Conservation (phyloP, 2,113 vertebrate genomes). For the Suricata suricatta region DNA sequence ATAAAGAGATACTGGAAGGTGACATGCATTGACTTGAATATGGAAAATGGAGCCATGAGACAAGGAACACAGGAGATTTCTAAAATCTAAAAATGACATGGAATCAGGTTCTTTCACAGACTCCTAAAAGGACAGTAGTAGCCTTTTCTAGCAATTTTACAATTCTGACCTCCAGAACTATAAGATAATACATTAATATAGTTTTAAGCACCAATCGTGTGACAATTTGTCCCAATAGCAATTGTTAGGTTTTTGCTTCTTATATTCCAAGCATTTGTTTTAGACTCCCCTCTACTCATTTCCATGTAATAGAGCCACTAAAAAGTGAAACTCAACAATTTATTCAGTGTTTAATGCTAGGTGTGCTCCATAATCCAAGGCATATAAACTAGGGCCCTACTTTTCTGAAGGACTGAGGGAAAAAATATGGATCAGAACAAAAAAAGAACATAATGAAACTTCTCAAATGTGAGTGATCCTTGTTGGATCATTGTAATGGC, state of each 20-base stretch:
- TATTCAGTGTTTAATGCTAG: neutral
- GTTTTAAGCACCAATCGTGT: neutral
- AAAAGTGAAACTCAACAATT: neutral
- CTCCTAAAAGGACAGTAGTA: neutral
- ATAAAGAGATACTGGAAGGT: neutral
- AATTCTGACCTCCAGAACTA: neutral
- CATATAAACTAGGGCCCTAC: fast-evolving
- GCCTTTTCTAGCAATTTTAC: neutral
- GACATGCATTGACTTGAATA: neutral
- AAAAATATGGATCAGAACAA: neutral
- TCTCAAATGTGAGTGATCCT: neutral
- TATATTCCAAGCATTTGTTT: neutral
- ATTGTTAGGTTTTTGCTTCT: neutral
- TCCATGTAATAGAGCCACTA: neutral
- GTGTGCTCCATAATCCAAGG: neutral
- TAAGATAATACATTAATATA: neutral
- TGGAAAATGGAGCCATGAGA: neutral
- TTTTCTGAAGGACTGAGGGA: neutral
- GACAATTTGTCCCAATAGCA: neutral
- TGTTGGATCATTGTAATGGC: neutral
- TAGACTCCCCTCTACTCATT: neutral
- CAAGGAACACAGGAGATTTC: neutral
- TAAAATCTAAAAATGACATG: neutral
- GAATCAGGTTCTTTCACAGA: neutral
- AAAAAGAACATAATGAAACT: neutral